Evolutionary conservation across 2,888 invertebrate genomes (phyloP).

Genomic region (Quadroppia sp.): DNA sequence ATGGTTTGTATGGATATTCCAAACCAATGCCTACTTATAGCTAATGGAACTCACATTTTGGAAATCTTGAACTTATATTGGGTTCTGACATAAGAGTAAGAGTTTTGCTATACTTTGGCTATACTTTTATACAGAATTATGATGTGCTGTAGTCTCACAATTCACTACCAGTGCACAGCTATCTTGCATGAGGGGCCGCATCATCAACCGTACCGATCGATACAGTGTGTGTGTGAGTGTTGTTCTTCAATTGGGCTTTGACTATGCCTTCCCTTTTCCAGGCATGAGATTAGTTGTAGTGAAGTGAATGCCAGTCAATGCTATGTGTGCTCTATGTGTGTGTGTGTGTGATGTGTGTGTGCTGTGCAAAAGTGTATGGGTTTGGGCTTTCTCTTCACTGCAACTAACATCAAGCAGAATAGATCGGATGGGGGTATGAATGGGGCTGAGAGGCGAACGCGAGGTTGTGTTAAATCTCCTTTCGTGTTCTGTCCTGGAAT

Average conservation of each 20-base stretch:
- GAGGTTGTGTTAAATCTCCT: constrained; percentile 34
- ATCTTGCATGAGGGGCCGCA: constrained; percentile 35
- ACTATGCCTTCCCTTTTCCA: constrained; percentile 31
- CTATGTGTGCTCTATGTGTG: neutral
- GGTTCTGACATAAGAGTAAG: constrained; percentile 24
- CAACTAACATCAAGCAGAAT: constrained; percentile 24
- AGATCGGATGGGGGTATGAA: constrained; percentile 33
- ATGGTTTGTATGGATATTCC: too few species aligned
- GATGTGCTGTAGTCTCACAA: constrained; percentile 22
- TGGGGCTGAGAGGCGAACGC: constrained; percentile 26
- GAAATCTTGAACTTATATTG: constrained; percentile 33
- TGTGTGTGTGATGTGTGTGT: neutral
- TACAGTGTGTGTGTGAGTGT: constrained; percentile 28
- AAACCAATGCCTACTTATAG: constrained; percentile 27
- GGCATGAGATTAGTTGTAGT: constrained; percentile 34
- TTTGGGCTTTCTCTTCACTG: constrained; percentile 18
- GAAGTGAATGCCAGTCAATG: constrained; percentile 32
- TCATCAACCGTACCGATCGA: constrained; percentile 30
- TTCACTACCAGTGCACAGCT: neutral
- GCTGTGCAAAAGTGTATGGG: constrained; percentile 23
- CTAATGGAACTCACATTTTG: constrained; percentile 34
- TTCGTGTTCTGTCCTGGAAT: constrained; percentile 35
- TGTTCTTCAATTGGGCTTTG: constrained; percentile 38
- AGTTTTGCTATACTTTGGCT: too few species aligned
- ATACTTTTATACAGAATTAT: constrained; percentile 37